These are phyloP conservation scores for Noctua janthe DNA, from an alignment of 2,888 invertebrate species.

Conservation along the genomic window DNA sequence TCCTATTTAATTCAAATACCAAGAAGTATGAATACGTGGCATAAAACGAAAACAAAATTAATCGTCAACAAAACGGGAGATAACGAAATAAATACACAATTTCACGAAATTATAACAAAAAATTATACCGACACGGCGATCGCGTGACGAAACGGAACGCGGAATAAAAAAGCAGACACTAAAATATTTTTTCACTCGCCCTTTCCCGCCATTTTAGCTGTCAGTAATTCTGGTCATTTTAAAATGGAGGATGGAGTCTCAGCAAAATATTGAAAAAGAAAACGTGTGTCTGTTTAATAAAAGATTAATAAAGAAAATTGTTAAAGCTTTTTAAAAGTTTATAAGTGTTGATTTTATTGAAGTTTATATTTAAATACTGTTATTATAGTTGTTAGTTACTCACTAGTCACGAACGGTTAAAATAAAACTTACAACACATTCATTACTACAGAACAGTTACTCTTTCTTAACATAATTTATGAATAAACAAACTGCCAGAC, in stretches of 20 bases:
- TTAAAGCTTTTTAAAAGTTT: neutral
- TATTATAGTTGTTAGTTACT: neutral
- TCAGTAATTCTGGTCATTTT: constrained; percentile 14
- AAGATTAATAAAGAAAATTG: neutral
- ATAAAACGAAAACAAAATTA: constrained; percentile 65
- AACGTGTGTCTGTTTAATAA: neutral
- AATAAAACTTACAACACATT: neutral
- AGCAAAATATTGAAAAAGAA: neutral
- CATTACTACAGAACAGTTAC: neutral
- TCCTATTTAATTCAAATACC: constrained; percentile 46
- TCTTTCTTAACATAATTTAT: constrained; percentile 5
- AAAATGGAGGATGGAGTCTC: neutral
- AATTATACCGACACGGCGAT: constrained; percentile 65
- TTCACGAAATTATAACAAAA: constrained; percentile 65
- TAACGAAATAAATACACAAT: constrained; percentile 66
- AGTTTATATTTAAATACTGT: neutral
- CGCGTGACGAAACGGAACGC: constrained; percentile 68
- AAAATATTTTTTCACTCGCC: constrained; percentile 60
- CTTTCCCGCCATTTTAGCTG: constrained; percentile 60
- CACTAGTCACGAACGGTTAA: neutral
- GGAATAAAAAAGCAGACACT: constrained; percentile 64
- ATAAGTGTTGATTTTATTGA: neutral
- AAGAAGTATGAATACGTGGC: constrained; percentile 43
- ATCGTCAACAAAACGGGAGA: constrained; percentile 64
- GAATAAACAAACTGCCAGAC: constrained; percentile 33